Base-by-base conservation (phyloP, 2,888 invertebrate species). In the Archips crataeganus region DNA sequence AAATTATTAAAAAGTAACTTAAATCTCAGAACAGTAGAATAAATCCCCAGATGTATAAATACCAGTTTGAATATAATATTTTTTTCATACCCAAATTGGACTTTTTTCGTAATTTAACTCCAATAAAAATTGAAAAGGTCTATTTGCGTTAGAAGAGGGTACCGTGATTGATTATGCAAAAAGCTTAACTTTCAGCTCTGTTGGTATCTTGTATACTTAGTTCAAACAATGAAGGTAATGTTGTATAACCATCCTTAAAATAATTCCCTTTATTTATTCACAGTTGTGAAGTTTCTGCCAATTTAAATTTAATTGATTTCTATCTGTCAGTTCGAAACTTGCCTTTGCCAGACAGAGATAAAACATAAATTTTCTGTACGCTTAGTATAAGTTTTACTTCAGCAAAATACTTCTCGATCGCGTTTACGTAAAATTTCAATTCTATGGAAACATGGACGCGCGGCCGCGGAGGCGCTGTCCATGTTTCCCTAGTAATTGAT, bases 151-250 rank as follows among this genome's bases (percentile, higher is more conserved):
- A 49, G 6, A 49, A n/a, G 49, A 49, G 49, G 49, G 49, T n/a
- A 49, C 51, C 9, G 51, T 23, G 49, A 54, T 54, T 15, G 15
- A 54, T 23, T 54, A 54, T 54, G 51, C 51, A 54, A 54, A 54
- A 23, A 15, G 23, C 23, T 9, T 54, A 15, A 54, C 51, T 23
- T 15, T 54, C 51, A 15, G 49, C n/a, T 49, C 49, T 49, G n/a
- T 49, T 49, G 49, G 49, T 49, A 49, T 49, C 4, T 49, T n/a
- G 13, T 49, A 54, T n/a, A 15, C 51, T 54, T 23, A 54, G 51
- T 54, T 0, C 9, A 54, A 6, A 8, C 51, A 54, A 15, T 15
- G 8, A 15, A 5, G 51, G 8, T 54, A 23, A 2, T 54, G 15
- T 54, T 23, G 15, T 23, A 23, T 54, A 54, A 0, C 45, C 2